Percentiles rank a stretch among this genome's conserved stretches.
Evolutionary conservation across 1,140 invertebrate species (phyloP).

Genomic region (Pteromalus puparum): DNA sequence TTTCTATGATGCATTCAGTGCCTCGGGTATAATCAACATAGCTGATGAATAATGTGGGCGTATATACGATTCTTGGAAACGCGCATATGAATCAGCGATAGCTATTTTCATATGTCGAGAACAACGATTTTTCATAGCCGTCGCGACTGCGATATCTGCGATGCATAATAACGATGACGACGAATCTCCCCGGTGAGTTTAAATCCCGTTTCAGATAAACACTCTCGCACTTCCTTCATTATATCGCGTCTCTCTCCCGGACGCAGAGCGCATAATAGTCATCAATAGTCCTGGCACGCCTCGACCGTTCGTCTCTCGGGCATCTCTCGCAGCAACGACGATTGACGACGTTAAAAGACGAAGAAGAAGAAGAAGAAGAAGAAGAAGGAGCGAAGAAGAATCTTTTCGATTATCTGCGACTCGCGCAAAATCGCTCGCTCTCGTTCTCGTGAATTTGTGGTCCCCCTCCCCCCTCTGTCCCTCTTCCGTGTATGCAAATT

Average conservation of each 20-base stretch:
- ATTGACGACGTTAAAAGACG: conserved; percentile 12
- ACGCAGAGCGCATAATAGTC: neutral
- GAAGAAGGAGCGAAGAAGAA: neutral
- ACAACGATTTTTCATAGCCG: too few species aligned
- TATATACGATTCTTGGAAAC: too few species aligned
- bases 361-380: neutral
- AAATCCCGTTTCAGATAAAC: neutral
- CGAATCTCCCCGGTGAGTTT: neutral
- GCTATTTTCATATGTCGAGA: too few species aligned
- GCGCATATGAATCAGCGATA: too few species aligned
- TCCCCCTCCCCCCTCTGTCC: neutral
- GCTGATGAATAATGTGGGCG: neutral
- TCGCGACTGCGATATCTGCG: too few species aligned
- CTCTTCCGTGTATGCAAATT: conserved; percentile 59
- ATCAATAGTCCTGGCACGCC: neutral
- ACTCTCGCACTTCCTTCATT: neutral
- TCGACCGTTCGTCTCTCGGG: neutral
- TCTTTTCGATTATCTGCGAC: conserved; percentile 38
- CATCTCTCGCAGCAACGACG: neutral
- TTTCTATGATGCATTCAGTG: neutral
- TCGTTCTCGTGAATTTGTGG: conserved; percentile 40
- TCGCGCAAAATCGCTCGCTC: conserved; percentile 24
- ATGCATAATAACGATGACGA: neutral
- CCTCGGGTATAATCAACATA: neutral
- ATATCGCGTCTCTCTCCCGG: neutral